Percentiles rank a stretch among this genome's conserved stretches.
Evolutionary conservation across 2,888 invertebrate genomes (phyloP).

Genomic region (Pinctada fucata): DNA sequence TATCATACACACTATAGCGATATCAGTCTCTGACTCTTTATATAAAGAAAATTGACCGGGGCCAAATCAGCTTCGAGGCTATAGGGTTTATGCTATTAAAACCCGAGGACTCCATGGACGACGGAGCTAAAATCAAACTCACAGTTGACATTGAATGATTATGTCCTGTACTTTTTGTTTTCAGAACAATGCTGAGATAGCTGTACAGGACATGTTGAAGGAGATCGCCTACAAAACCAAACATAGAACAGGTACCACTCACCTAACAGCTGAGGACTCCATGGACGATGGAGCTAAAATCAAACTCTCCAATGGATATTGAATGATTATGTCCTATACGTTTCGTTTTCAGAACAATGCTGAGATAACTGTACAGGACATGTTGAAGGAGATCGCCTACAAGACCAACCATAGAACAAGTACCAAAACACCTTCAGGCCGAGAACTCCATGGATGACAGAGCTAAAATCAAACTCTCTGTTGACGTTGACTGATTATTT

Average conservation of each 20-base stretch:
- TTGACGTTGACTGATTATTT: constrained; percentile 92
- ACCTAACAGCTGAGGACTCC: constrained; percentile 86
- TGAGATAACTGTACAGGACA: constrained; percentile 94
- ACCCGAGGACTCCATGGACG: constrained; percentile 94
- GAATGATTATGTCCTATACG: too few species aligned
- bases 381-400: constrained; percentile 86
- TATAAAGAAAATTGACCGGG: too few species aligned
- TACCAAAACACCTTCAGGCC: constrained; percentile 81
- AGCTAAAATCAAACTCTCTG: constrained; percentile 87
- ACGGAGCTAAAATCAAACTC: constrained; percentile 91
- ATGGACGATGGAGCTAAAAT: constrained; percentile 98
- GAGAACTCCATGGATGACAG: constrained; percentile 97
- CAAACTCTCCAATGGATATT: constrained; percentile 85
- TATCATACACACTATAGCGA: too few species aligned
- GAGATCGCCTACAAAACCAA: constrained; percentile 79
- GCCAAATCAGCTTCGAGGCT: too few species aligned
- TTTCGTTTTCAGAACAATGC: constrained; percentile 87
- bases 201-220: constrained; percentile 94
- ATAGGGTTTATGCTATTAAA: too few species aligned
- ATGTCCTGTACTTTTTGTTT: too few species aligned
- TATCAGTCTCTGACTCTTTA: too few species aligned
- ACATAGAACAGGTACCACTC: constrained; percentile 60
- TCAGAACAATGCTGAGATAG: constrained; percentile 90
- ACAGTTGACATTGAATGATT: constrained; percentile 91
- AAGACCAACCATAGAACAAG: constrained; percentile 63